Evolutionary conservation across 2,797 vertebrate genomes (phyloP).

Genomic region (Girardinus metallicus): DNA sequence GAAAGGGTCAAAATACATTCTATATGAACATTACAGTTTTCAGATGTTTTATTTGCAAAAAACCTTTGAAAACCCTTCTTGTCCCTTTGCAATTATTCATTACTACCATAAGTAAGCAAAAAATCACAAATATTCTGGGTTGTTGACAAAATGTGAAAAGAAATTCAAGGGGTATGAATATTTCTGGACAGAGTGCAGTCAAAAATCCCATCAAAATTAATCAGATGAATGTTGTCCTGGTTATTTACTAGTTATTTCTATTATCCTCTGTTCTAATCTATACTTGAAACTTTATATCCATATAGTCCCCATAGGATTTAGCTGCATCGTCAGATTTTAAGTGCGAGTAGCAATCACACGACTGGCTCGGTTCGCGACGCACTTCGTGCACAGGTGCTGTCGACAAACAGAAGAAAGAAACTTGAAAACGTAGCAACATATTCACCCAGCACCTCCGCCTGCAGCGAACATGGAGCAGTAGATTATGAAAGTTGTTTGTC

Average conservation of each 20-base stretch:
- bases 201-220: neutral
- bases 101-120: neutral
- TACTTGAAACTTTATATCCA: too few species aligned
- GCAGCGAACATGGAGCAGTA: neutral
- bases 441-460: neutral
- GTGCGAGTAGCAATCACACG: neutral
- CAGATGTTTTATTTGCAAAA: too few species aligned
- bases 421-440: too few species aligned
- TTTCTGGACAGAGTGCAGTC: neutral
- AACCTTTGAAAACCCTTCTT: neutral
- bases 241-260: neutral
- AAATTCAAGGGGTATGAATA: neutral
- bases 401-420: too few species aligned
- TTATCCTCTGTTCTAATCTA: neutral
- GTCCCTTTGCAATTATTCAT: neutral
- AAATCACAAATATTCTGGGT: neutral
- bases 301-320: neutral
- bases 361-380: too few species aligned
- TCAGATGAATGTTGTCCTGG: neutral
- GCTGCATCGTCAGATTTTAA: neutral
- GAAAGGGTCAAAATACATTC: neutral
- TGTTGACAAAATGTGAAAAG: neutral
- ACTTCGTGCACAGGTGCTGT: neutral
- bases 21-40: neutral
- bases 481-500: neutral